Percentiles rank a stretch among this genome's conserved stretches.
Evolutionary conservation across 92 coral and sea anemone species (phyloP).

Genomic region (Epizoanthus fatuus): DNA sequence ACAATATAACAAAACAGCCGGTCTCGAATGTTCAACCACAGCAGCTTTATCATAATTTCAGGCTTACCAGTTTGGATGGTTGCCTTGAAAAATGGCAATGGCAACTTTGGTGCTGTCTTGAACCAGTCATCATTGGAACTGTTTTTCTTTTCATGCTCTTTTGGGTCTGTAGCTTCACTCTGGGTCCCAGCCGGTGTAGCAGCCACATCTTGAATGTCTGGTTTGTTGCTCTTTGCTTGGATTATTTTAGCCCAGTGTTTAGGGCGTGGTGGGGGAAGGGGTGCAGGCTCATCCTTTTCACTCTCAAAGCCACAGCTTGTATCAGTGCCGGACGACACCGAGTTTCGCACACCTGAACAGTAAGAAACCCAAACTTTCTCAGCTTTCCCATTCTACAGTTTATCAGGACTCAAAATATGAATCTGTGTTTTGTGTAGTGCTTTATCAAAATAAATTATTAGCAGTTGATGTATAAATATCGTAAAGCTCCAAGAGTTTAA

Average conservation of each 20-base stretch:
- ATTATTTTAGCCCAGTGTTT: constrained; percentile 94
- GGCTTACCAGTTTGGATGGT: constrained; percentile 77
- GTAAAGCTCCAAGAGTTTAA: too few relatives aligned
- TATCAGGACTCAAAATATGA: background rate
- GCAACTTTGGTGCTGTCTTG: constrained; percentile 82
- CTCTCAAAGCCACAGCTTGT: constrained; percentile 84
- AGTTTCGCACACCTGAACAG: constrained; percentile 70
- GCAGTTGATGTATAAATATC: too few relatives aligned
- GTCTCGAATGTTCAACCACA: too few relatives aligned
- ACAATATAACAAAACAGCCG: background rate
- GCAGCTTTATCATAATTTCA: too few relatives aligned
- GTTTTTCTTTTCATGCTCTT: constrained; percentile 40
- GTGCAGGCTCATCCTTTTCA: constrained; percentile 75
- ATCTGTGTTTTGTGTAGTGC: too few relatives aligned
- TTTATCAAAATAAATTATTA: too few relatives aligned
- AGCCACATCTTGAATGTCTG: constrained; percentile 44
- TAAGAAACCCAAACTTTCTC: background rate
- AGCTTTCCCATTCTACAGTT: too few relatives aligned
- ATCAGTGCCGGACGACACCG: constrained; percentile 88
- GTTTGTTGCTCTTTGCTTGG: constrained; percentile 69
- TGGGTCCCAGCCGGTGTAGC: constrained; percentile 30
- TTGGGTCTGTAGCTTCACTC: constrained; percentile 34
- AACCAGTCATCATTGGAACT: constrained; percentile 80
- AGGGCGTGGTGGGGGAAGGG: constrained; percentile 99
- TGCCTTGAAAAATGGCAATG: constrained; percentile 82